Percentiles rank a stretch among this genome's conserved stretches.
Conservation (phyloP, 2,113 vertebrate species). For the Pimephales promelas region DNA sequence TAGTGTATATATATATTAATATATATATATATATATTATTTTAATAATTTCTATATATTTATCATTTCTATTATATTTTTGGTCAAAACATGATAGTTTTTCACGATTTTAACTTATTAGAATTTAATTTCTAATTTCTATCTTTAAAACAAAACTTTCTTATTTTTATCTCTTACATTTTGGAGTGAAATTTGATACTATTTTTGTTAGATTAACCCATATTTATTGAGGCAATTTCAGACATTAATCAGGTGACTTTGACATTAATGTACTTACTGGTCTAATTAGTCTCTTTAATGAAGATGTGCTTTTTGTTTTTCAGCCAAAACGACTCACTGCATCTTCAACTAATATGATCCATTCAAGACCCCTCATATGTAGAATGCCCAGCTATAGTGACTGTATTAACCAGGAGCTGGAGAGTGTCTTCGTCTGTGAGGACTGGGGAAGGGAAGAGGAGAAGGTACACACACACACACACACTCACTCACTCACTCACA, state of each 20-base stretch:
- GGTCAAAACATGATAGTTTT: neutral
- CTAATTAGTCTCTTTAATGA: no score
- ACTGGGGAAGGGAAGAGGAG: constrained; percentile 83
- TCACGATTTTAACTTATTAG: no score
- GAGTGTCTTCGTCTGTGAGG: constrained; percentile 92
- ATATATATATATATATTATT: neutral
- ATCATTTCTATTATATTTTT: no score
- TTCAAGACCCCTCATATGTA: constrained; percentile 85
- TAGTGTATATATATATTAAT: neutral
- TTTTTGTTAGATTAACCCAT: neutral
- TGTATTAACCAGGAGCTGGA: constrained; percentile 95
- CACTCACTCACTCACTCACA: no score
- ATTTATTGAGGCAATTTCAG: neutral
- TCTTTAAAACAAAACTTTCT: neutral
- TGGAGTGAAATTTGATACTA: neutral
- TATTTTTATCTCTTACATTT: neutral
- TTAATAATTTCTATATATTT: no score
- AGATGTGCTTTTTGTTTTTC: neutral
- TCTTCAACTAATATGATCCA: constrained; percentile 79
- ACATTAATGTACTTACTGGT: no score
- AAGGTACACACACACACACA: constrained; percentile 69
- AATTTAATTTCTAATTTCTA: no score
- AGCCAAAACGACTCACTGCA: constrained; percentile 81
- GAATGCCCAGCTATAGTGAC: constrained; percentile 90
- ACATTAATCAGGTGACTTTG: neutral